These are phyloP conservation scores for Sphaeridia pumilis DNA, from an alignment of 2,888 invertebrate genomes.

Conservation along the genomic window DNA sequence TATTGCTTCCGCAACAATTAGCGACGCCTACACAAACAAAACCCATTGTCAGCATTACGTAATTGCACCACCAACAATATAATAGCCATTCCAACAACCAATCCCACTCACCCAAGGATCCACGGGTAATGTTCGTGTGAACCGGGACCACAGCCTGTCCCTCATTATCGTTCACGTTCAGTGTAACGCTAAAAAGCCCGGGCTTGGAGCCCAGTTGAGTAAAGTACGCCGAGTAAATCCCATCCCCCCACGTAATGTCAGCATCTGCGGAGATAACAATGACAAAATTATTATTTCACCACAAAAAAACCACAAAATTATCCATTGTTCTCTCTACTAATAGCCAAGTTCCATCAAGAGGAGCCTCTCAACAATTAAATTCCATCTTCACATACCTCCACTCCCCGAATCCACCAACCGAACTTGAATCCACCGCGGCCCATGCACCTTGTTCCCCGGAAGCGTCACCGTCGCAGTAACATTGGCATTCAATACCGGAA, in stretches of 20 bases:
- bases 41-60: background rate
- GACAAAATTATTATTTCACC: background rate
- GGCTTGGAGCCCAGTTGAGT: conserved; percentile 36
- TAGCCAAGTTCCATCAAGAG: background rate
- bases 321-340: background rate
- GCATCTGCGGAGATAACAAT: conserved; percentile 36
- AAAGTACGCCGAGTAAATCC: conserved; percentile 41
- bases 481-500: conserved; percentile 37
- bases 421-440: conserved; percentile 30
- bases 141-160: conserved; percentile 36
- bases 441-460: conserved; percentile 29
- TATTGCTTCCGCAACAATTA: conserved; percentile 37
- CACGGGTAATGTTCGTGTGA: conserved; percentile 33
- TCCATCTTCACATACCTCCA: conserved; percentile 24
- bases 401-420: conserved; percentile 33
- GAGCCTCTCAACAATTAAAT: background rate
- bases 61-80: background rate
- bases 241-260: conserved; percentile 41
- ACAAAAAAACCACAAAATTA: conserved; percentile 3
- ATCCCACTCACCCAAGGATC: conserved; percentile 30
- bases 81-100: background rate
- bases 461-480: conserved; percentile 36
- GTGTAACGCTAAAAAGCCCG: conserved; percentile 38
- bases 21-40: conserved; percentile 22
- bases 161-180: conserved; percentile 37